phyloP scores from a whole-genome alignment of 2,113 vertebrate genomes.

The Tenrec ecaudatus region DNA sequence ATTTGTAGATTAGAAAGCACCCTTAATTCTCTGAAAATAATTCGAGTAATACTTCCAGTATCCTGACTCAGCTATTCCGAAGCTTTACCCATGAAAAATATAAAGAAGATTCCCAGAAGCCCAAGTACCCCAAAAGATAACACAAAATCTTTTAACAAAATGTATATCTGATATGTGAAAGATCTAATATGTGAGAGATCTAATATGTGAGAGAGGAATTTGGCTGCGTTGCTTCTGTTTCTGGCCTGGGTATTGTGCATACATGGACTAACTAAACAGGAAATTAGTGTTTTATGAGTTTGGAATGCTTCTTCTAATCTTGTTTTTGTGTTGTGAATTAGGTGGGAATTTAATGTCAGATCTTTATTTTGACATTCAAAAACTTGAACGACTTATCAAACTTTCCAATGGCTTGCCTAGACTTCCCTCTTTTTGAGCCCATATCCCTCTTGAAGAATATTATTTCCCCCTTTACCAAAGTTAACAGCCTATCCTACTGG shows the following conservation, averaged over 20 bases:
- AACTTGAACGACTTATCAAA: too few relatives aligned
- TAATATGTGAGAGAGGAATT: neutral
- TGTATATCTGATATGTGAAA: neutral
- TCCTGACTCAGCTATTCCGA: constrained; percentile 21
- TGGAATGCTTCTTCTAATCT: neutral
- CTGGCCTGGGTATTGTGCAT: neutral
- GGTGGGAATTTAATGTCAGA: too few relatives aligned
- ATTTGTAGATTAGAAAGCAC: constrained; percentile 61
- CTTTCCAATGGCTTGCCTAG: too few relatives aligned
- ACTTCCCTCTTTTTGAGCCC: too few relatives aligned
- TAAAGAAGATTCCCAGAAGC: neutral
- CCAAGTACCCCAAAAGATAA: neutral
- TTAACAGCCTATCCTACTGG: too few relatives aligned
- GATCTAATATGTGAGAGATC: too few relatives aligned
- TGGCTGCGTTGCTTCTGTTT: neutral
- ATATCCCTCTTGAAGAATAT: too few relatives aligned
- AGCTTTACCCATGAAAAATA: neutral
- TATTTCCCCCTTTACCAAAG: too few relatives aligned
- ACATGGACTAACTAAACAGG: neutral
- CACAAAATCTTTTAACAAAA: neutral
- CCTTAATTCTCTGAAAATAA: constrained; percentile 49
- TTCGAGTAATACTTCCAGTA: neutral
- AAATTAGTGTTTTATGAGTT: neutral
- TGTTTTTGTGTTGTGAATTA: too few relatives aligned
- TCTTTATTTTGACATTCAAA: too few relatives aligned